Evolutionary conservation across 2,888 invertebrate species (phyloP).

Genomic region (Scaptomyza caliginosa): DNA sequence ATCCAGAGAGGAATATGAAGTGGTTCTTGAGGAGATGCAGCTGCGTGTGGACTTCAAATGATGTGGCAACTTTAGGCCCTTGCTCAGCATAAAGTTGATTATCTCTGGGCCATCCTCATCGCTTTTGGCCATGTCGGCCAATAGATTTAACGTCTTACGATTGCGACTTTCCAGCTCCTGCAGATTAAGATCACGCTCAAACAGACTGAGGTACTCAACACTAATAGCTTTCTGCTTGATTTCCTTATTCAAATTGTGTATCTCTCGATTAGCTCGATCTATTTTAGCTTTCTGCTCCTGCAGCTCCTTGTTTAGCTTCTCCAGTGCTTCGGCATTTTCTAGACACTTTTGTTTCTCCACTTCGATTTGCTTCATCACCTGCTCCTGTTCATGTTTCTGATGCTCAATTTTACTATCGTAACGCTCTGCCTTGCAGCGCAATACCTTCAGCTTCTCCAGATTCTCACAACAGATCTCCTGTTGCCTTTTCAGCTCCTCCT

Average conservation of each 20-base stretch:
- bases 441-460: conserved; percentile 63
- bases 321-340: conserved; percentile 77
- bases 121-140: conserved; percentile 85
- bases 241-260: conserved; percentile 74
- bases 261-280: conserved; percentile 82
- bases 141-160: conserved; percentile 85
- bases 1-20: conserved; percentile 69
- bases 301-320: conserved; percentile 81
- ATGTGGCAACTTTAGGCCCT: conserved; percentile 82
- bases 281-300: conserved; percentile 82
- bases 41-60: conserved; percentile 71
- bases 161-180: conserved; percentile 87
- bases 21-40: conserved; percentile 76
- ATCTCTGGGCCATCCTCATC: conserved; percentile 77
- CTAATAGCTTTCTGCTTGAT: conserved; percentile 75
- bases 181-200: conserved; percentile 85
- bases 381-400: conserved; percentile 60
- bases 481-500: conserved; percentile 54
- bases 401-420: conserved; percentile 68
- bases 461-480: conserved; percentile 73
- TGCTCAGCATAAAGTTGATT: conserved; percentile 75
- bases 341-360: conserved; percentile 56
- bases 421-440: conserved; percentile 69
- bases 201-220: conserved; percentile 68
- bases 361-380: conserved; percentile 64